A percentile compares a stretch with the other conserved stretches of the same genome.
Evolutionary conservation across 1,140 invertebrate species (phyloP).

Genomic region (Panagrolaimus sp.): DNA sequence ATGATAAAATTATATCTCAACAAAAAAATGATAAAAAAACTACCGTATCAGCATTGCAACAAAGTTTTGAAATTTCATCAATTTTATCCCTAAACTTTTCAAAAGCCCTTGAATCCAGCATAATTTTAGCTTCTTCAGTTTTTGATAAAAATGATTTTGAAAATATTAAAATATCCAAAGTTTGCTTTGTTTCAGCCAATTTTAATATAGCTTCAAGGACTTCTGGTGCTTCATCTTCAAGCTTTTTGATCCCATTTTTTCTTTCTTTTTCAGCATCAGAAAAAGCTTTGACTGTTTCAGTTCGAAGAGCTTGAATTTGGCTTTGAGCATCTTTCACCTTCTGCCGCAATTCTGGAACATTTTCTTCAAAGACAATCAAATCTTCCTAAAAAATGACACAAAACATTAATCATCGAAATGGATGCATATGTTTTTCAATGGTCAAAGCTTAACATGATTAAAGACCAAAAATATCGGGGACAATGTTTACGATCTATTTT

Average conservation of each 20-base stretch:
- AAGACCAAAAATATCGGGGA: no score
- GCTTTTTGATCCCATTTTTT: not conserved
- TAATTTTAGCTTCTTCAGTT: conserved; percentile 9
- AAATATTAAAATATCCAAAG: not conserved
- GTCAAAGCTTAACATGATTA: no score
- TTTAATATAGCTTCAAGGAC: not conserved
- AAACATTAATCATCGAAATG: no score
- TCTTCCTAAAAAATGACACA: not conserved
- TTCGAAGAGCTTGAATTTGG: not conserved
- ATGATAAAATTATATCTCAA: not conserved
- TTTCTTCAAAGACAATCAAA: not conserved
- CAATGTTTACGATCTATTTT: no score
- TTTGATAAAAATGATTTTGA: not conserved
- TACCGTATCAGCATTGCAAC: not conserved
- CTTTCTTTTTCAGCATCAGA: not conserved
- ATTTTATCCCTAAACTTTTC: conserved; percentile 8
- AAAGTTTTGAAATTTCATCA: conserved; percentile 14
- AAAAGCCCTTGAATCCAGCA: not conserved
- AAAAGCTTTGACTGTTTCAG: not conserved
- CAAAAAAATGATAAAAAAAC: not conserved
- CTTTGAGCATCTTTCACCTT: not conserved
- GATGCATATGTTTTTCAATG: no score
- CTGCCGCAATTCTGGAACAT: not conserved
- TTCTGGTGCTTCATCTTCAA: not conserved
- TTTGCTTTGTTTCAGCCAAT: not conserved